A percentile compares a stretch with the other conserved stretches of the same genome.
These are phyloP conservation scores for Sphecodes monilicornis DNA, from an alignment of 2,888 invertebrate genomes.

Conservation along the genomic window DNA sequence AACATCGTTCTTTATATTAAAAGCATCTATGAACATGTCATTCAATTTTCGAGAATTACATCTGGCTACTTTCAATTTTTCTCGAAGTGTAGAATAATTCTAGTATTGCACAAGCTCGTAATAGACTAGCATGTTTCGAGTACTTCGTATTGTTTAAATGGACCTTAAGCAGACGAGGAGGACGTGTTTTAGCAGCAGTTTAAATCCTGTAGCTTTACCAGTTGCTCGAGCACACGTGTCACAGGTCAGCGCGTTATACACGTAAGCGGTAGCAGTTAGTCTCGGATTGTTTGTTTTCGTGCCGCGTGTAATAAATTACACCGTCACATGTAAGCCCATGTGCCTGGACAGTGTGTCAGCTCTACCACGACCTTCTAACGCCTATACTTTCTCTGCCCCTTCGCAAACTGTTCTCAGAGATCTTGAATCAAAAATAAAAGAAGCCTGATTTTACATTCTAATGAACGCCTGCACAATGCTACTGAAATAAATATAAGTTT, in stretches of 20 bases:
- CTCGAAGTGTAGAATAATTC: neutral
- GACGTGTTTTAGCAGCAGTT: conserved; percentile 16
- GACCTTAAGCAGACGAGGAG: neutral
- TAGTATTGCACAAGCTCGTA: neutral
- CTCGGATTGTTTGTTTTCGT: conserved; percentile 49
- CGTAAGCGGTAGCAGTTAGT: conserved; percentile 38
- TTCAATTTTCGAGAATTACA: neutral
- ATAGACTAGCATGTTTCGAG: neutral
- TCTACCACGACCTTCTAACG: conserved; percentile 27
- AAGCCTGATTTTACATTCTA: neutral
- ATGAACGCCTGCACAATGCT: neutral
- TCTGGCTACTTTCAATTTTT: neutral
- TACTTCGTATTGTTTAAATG: neutral
- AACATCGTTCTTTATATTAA: neutral
- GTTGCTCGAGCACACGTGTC: conserved; percentile 33
- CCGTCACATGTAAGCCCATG: conserved; percentile 34
- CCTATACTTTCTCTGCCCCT: conserved; percentile 2
- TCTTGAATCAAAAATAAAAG: neutral
- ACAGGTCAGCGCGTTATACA: conserved; percentile 51
- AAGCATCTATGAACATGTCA: neutral
- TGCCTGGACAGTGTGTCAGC: conserved; percentile 20
- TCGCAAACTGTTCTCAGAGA: neutral
- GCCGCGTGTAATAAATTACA: conserved; percentile 58
- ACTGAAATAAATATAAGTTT: neutral
- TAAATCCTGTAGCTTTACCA: conserved; percentile 24